Conservation (phyloP, 1,140 invertebrate genomes). For the Diplogasteroides magnus region DNA sequence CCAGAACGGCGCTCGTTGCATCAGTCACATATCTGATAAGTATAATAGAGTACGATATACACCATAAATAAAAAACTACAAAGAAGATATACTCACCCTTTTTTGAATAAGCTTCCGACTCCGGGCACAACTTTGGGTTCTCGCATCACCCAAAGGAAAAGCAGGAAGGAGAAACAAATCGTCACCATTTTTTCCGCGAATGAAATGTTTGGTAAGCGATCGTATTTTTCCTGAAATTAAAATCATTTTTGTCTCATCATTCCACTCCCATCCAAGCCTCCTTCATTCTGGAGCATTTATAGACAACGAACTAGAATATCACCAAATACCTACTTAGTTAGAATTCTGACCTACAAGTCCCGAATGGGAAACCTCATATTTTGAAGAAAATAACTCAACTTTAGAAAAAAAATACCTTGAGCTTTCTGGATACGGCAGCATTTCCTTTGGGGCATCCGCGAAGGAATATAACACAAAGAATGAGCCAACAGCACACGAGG, state of each 20-base stretch:
- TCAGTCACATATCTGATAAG: slow-evolving; percentile 58
- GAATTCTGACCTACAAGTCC: too few species aligned
- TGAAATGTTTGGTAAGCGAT: slow-evolving; percentile 38
- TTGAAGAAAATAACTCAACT: too few species aligned
- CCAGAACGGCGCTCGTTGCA: slow-evolving; percentile 56
- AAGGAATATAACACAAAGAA: slow-evolving; percentile 23
- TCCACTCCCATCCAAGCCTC: too few species aligned
- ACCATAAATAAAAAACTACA: not conserved
- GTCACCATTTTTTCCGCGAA: slow-evolving; percentile 72
- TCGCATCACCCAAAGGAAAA: slow-evolving; percentile 79
- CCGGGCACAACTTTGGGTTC: slow-evolving; percentile 75
- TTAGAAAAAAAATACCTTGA: too few species aligned
- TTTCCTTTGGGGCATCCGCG: slow-evolving; percentile 29
- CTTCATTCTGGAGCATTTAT: too few species aligned
- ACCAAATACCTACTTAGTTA: too few species aligned
- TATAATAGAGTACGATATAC: too few species aligned
- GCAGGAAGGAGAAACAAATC: slow-evolving; percentile 70
- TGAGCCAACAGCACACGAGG: slow-evolving; percentile 54
- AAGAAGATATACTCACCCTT: slow-evolving; percentile 14
- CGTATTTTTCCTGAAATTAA: slow-evolving; percentile 33
- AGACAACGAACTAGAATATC: too few species aligned
- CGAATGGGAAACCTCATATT: too few species aligned
- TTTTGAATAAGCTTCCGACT: slow-evolving; percentile 61
- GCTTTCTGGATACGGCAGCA: slow-evolving; percentile 28
- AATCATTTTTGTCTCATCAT: too few species aligned